Base-by-base conservation (phyloP, 2,113 vertebrate species). In the Pluvialis apricaria region DNA sequence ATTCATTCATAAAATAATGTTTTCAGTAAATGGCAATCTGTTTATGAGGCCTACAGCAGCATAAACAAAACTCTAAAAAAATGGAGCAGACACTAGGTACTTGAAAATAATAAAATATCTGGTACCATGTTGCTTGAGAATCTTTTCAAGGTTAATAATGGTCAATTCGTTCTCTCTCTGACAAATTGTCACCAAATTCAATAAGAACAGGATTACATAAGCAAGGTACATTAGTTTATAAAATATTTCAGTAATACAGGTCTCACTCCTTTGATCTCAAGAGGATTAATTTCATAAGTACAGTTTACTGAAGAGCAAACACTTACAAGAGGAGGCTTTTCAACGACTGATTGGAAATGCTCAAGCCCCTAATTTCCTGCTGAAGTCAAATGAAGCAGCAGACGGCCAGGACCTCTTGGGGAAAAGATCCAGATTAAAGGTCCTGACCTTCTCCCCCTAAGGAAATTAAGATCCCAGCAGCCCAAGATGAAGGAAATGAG, bases 11-110 rank as follows among this genome's bases (percentile, higher is more conserved):
- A 79, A 94, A 92, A 55, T 11, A 62, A 80, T 29, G 42, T 69
- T 92, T 96, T 70, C 86, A 28, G 68, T 71, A 95, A 94, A 77
- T 47, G 78, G 75, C 58, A 95, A 91, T 92, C 83, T 90, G 91
- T 73, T 91, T 90, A 68, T 11, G 58, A 94, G 61, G 32, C 61
- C 44, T 70, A 62, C n/a, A 62, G 75, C 55, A 26, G 45, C 17
- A 58, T 77, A 91, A 95, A 90, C 58, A 94, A 57, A 52, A 15
- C 28, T 72, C 40, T 29, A 44, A 64, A 82, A 91, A 79, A 58
- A 64, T 2, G 10, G 29, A 89, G 70, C 70, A 76, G 83, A n/a
- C 44, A 4, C 3, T 7, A 87, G 62, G 65, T 45, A 32, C n/a
- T 61, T 85, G 77, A 40, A 90, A 95, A 89, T 66, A 92, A 95